Evolutionary conservation across 2,113 vertebrate species (phyloP), one percentile per base, ranked within the genome.

Genomic region (Andinoacara biseriatus): DNA sequence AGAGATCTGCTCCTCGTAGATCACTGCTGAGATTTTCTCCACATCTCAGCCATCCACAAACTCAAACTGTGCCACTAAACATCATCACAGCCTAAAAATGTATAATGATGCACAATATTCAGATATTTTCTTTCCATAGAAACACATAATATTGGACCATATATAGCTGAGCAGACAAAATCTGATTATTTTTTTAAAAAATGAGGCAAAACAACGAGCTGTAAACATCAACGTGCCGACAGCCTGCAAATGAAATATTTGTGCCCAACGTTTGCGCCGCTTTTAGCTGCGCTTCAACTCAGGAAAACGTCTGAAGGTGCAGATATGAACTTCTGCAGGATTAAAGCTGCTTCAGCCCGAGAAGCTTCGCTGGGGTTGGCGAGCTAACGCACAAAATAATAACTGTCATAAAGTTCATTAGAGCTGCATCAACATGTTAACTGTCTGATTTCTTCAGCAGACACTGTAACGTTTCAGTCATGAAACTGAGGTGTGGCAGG

Each of bases 181-280:
- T n/a, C 1, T 7, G 43, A 69, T 24, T 69, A 49, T n/a, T n/a
- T 31, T 31, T 20, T 69, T 69, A 26, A 52, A 26, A 52, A 69
- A 31, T 46, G 10, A 49, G 46, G 49, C 6, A 65, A 65, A 65
- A 43, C 38, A 40, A 22, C 1, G 3, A 26, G n/a, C 13, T 20
- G 24, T 52, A 69, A 69, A 69, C 18, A 69, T 31, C 24, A 52
- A 20, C 24, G 20, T 20, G 10, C 24, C 10, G 11, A 52, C 15
- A 52, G 52, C 43, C 52, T 69, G 65, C 24, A 52, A 52, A 72
- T 72, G 18, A 67, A 67, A 67, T 26, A 72, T 52, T 72, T 72
- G 26, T 72, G 46, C 52, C 46, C 26, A 72, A 54, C 52, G 52
- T 18, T 62, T 8, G 8, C 29, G 10, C 59, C 20, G 26, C 24